Evolutionary conservation across 2,888 invertebrate species (phyloP).

Genomic region (Drosophila paracracens): DNA sequence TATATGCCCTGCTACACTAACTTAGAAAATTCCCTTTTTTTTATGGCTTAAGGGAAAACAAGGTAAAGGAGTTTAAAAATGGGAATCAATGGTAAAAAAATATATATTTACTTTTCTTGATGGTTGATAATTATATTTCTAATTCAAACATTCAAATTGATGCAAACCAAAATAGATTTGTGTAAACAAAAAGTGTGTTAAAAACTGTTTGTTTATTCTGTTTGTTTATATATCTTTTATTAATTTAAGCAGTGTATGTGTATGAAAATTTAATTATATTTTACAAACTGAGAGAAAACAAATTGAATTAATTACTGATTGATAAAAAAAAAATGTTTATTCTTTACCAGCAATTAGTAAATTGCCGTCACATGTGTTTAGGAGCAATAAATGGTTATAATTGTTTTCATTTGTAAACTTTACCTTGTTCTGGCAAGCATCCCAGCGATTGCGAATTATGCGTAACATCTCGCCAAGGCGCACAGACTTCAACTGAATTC

Average conservation of each 20-base stretch:
- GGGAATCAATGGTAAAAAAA: neutral
- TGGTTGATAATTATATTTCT: too few relatives aligned
- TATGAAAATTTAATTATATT: neutral
- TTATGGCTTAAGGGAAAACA: neutral
- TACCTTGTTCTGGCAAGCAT: constrained; percentile 38
- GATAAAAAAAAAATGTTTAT: neutral
- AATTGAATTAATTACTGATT: constrained; percentile 15
- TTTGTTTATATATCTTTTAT: neutral
- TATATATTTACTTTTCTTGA: neutral
- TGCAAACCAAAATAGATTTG: constrained; percentile 8
- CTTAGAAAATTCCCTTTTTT: too few relatives aligned
- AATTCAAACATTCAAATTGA: neutral
- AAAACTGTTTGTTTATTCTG: neutral
- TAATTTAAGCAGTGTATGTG: neutral
- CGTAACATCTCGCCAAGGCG: constrained; percentile 36
- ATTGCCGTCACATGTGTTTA: neutral
- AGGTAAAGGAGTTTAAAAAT: neutral
- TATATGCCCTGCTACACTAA: neutral
- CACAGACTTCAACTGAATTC: constrained; percentile 38
- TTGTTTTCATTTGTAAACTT: neutral
- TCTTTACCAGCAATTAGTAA: neutral
- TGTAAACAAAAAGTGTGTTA: constrained; percentile 2
- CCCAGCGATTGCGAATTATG: constrained; percentile 23
- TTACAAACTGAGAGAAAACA: constrained; percentile 5
- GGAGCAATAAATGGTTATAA: constrained; percentile 1